Evolutionary conservation across 2,797 vertebrate species (phyloP).

Genomic region (Poliocrania exsul): DNA sequence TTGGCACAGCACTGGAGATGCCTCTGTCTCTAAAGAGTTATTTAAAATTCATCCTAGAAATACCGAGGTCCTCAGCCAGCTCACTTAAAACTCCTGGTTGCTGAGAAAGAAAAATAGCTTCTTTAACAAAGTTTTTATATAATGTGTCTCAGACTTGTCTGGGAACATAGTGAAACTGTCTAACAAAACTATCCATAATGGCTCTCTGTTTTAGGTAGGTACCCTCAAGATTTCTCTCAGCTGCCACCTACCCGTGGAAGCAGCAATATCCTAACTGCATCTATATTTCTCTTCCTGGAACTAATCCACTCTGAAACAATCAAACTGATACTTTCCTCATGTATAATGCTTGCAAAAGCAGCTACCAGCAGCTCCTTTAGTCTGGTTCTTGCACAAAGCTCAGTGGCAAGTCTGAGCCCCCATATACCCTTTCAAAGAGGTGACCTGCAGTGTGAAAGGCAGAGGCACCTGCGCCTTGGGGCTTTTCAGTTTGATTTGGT

Average conservation of each 20-base stretch:
- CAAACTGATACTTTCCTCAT: not conserved
- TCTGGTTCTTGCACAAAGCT: not conserved
- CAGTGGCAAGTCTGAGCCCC: not conserved
- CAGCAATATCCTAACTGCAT: not conserved
- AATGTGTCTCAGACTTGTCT: not conserved
- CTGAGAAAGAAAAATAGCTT: not conserved
- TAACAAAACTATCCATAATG: not conserved
- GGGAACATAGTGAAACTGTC: not conserved
- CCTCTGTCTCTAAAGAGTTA: not conserved
- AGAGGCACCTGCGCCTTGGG: not conserved
- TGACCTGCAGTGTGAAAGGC: not conserved
- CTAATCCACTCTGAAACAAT: not conserved
- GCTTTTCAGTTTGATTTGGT: not conserved
- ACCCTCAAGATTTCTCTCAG: not conserved
- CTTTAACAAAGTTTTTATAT: not conserved
- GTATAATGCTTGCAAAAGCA: not conserved
- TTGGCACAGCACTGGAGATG: not conserved
- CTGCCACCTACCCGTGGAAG: not conserved
- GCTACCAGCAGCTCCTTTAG: not conserved
- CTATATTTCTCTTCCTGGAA: not conserved
- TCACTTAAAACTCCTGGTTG: not conserved
- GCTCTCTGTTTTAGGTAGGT: not conserved
- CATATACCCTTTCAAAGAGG: fast-evolving
- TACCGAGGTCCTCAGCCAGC: not conserved
- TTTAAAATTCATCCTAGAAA: conserved; percentile 12